Conservation (phyloP, 1,140 invertebrate species). For the Coelopa frigida region DNA sequence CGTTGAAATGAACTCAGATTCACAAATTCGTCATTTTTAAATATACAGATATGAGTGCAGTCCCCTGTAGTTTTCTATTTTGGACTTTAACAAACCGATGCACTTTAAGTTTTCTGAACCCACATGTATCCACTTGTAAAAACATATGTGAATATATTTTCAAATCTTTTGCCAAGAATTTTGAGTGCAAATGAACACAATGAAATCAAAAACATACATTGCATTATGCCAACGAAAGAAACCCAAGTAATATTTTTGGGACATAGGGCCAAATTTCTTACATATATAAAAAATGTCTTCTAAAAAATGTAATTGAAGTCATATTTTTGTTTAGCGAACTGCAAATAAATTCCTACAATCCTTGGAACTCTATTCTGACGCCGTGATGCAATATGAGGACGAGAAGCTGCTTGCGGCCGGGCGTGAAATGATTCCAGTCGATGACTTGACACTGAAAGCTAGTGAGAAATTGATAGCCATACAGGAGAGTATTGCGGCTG, state of each 20-base stretch:
- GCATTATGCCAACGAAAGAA: no score
- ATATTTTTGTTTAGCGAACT: conserved; percentile 20
- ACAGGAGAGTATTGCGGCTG: conserved; percentile 51
- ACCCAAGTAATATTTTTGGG: neutral
- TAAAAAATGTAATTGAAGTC: neutral
- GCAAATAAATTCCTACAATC: conserved; percentile 49
- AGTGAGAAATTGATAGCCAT: conserved; percentile 53
- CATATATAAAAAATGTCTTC: neutral
- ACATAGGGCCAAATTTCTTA: neutral
- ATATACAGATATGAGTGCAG: no score
- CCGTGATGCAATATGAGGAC: conserved; percentile 59
- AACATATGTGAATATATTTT: no score
- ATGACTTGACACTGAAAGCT: conserved; percentile 53
- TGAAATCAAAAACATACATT: no score
- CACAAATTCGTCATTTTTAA: no score
- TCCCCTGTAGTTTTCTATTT: no score
- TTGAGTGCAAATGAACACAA: no score
- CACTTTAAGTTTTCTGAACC: no score
- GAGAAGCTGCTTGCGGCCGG: conserved; percentile 53
- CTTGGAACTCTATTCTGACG: conserved; percentile 51
- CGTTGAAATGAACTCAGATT: no score
- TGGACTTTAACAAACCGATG: no score
- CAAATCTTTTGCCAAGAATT: no score
- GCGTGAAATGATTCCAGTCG: conserved; percentile 53
- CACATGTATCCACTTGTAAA: no score